Evolutionary conservation across 35 echinoderm and acorn worm genomes (phyloP).

Genomic region (Apostichopus californicus): DNA sequence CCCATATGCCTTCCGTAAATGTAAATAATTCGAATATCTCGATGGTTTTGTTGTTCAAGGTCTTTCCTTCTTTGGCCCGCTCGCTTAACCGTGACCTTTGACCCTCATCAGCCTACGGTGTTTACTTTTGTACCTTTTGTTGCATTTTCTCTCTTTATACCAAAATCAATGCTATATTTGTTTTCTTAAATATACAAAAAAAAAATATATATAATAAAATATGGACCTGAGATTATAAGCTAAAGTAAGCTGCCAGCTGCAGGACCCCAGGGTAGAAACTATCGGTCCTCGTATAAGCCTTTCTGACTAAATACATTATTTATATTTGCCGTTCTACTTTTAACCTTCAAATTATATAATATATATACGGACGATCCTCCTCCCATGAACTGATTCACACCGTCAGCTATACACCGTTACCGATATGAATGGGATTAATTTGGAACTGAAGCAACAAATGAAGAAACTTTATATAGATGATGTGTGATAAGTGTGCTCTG

Average conservation of each 20-base stretch:
- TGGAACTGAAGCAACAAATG: too few relatives aligned
- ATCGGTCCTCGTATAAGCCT: background rate
- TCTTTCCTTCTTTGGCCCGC: background rate
- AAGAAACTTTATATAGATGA: too few relatives aligned
- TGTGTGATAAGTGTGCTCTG: too few relatives aligned
- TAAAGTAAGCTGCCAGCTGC: too few relatives aligned
- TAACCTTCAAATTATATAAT: too few relatives aligned
- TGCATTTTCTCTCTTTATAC: background rate
- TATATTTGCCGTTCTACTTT: background rate
- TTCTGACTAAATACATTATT: background rate
- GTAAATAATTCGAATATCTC: background rate
- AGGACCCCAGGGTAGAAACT: background rate
- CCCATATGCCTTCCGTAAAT: background rate
- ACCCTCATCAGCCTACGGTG: background rate
- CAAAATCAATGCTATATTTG: background rate
- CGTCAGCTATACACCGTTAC: too few relatives aligned
- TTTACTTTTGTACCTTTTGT: conserved; percentile 17
- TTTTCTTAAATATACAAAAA: conserved; percentile 3
- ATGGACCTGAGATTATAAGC: too few relatives aligned
- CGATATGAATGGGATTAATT: too few relatives aligned
- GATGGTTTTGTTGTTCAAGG: background rate
- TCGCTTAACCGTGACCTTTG: background rate
- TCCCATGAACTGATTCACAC: too few relatives aligned
- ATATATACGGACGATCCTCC: too few relatives aligned
- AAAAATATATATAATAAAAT: background rate